Conservation (phyloP, 2,888 invertebrate genomes). For the Rapana venosa region DNA sequence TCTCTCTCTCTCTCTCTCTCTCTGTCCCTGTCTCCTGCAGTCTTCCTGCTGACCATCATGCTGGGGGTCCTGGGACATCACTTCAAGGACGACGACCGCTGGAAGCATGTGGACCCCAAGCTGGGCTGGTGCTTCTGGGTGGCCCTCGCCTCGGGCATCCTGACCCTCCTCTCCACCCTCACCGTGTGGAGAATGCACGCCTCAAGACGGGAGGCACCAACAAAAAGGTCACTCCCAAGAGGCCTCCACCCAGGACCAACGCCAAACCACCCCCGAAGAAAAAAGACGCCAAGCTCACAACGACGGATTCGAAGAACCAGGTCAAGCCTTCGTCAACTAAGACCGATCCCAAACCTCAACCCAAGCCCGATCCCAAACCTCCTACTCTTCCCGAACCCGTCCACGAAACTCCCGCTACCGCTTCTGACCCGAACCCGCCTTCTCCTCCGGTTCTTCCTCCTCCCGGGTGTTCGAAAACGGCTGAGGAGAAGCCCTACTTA, state of each 20-base stretch:
- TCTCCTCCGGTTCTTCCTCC: not conserved
- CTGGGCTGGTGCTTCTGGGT: slow-evolving; percentile 14
- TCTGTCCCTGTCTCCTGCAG: not conserved
- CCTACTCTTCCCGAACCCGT: not conserved
- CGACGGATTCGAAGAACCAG: not conserved
- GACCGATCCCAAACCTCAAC: not conserved
- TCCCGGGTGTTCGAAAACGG: not conserved
- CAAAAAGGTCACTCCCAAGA: not conserved
- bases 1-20: too few relatives aligned
- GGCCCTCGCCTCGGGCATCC: not conserved
- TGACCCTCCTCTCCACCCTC: not conserved
- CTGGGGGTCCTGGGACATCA: not conserved
- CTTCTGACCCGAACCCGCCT: not conserved
- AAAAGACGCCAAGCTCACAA: not conserved
- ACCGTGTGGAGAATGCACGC: not conserved
- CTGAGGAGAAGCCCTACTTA: not conserved
- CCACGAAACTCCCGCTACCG: not conserved
- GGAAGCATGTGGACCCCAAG: not conserved
- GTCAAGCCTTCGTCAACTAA: not conserved
- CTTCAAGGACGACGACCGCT: slow-evolving; percentile 2
- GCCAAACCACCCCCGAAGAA: not conserved
- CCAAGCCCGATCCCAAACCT: not conserved
- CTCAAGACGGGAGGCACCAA: not conserved
- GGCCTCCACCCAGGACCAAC: not conserved
- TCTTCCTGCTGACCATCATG: not conserved